Evolutionary conservation across 2,888 invertebrate genomes (phyloP).

Genomic region (Spatulosminthurus flaviceps): DNA sequence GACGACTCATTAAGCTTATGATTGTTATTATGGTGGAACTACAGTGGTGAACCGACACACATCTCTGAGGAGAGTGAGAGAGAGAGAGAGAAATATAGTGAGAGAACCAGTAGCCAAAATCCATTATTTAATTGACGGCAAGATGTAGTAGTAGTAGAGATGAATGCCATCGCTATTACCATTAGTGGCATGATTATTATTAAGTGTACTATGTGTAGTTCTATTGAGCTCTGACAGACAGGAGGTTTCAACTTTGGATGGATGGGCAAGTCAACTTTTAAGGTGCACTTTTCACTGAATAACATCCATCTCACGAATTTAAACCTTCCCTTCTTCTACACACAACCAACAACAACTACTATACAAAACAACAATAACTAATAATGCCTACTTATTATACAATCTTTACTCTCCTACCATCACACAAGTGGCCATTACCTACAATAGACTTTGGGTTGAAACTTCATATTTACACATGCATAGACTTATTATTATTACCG

Average conservation of each 20-base stretch:
- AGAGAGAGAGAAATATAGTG: no score
- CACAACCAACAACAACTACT: background rate
- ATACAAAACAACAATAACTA: no score
- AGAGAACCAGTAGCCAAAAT: constrained; percentile 62
- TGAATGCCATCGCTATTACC: constrained; percentile 42
- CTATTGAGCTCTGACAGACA: constrained; percentile 10
- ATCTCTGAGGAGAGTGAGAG: background rate
- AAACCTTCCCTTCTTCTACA: constrained; percentile 6
- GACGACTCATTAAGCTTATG: constrained; percentile 55
- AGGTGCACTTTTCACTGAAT: no score
- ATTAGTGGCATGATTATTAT: constrained; percentile 45
- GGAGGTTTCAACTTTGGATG: constrained; percentile 19
- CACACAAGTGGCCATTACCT: no score
- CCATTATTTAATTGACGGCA: constrained; percentile 61
- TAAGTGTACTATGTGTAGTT: constrained; percentile 28
- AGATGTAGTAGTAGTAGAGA: constrained; percentile 42
- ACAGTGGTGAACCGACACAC: constrained; percentile 11
- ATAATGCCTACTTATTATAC: no score
- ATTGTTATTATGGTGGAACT: constrained; percentile 52
- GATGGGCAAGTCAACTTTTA: no score
- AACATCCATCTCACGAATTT: no score
- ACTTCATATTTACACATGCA: no score
- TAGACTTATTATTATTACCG: no score
- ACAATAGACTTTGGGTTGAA: no score
- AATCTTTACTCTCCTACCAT: no score